phyloP scores from a whole-genome alignment of 2,113 vertebrate species.

The Galemys pyrenaicus region DNA sequence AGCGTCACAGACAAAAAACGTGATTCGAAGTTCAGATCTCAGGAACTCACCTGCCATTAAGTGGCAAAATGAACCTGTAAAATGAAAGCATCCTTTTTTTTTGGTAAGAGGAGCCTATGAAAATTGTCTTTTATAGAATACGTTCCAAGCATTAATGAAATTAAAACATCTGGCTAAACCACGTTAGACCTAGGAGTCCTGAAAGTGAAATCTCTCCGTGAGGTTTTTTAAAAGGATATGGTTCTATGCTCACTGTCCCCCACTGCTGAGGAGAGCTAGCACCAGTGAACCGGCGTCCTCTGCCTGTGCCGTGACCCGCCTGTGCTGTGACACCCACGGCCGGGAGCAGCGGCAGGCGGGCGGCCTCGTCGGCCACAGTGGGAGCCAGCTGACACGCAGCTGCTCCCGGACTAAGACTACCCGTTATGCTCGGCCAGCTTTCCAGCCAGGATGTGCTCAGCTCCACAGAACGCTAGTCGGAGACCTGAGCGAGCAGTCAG shows the following conservation, averaged over 20 bases:
- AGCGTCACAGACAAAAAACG: background rate
- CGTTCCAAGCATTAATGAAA: background rate
- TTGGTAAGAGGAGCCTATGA: background rate
- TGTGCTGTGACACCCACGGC: background rate
- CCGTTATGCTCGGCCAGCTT: background rate
- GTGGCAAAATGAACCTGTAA: background rate
- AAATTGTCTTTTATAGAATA: conserved; percentile 31
- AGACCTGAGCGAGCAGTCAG: background rate
- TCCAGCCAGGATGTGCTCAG: background rate
- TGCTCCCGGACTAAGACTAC: background rate
- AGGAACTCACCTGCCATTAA: background rate
- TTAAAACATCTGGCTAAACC: background rate
- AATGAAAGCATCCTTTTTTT: background rate
- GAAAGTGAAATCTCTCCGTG: background rate
- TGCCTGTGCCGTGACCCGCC: background rate
- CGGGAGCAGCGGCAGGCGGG: background rate
- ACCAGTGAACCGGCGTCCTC: background rate
- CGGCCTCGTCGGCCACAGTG: background rate
- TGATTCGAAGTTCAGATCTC: background rate
- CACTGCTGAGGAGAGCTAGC: background rate
- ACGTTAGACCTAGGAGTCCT: background rate
- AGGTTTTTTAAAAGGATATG: background rate
- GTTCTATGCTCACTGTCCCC: background rate
- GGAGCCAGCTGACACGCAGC: too few relatives aligned
- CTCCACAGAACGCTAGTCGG: background rate